These are phyloP conservation scores for Ochropleura leucogaster DNA, from an alignment of 2,888 invertebrate species.

Conservation along the genomic window DNA sequence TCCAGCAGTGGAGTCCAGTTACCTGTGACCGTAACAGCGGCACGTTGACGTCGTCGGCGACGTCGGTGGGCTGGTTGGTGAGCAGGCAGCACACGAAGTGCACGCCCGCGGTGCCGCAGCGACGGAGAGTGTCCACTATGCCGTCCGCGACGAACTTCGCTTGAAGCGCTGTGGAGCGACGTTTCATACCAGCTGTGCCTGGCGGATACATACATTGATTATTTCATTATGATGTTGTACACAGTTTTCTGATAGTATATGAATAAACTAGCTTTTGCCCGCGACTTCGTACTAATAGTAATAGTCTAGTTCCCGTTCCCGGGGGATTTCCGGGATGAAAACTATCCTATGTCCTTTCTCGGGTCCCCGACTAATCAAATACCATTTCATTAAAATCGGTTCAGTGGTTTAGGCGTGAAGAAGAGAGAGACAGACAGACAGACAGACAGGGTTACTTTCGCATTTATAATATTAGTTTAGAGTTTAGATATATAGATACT, in stretches of 20 bases:
- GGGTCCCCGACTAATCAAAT: too few relatives aligned
- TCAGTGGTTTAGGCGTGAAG: too few relatives aligned
- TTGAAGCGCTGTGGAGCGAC: constrained; percentile 96
- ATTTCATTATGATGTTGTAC: background rate
- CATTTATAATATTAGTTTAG: too few relatives aligned
- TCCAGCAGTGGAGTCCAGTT: background rate
- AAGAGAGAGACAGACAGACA: too few relatives aligned
- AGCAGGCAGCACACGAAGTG: constrained; percentile 97
- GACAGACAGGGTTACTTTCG: too few relatives aligned
- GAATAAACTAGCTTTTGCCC: too few relatives aligned
- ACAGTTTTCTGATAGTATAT: background rate
- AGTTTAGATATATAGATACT: too few relatives aligned
- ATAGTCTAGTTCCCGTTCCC: too few relatives aligned
- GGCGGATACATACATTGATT: background rate
- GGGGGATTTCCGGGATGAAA: too few relatives aligned
- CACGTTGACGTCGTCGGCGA: constrained; percentile 93
- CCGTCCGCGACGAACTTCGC: constrained; percentile 94
- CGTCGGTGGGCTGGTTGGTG: constrained; percentile 91
- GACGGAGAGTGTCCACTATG: constrained; percentile 96
- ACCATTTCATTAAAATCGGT: too few relatives aligned
- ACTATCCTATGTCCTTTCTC: too few relatives aligned
- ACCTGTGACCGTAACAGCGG: constrained; percentile 97
- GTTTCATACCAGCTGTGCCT: constrained; percentile 93
- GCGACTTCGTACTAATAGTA: too few relatives aligned
- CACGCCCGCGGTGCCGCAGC: constrained; percentile 93